Base-by-base conservation (phyloP, 2,888 invertebrate genomes). In the Lottia gigantea region DNA sequence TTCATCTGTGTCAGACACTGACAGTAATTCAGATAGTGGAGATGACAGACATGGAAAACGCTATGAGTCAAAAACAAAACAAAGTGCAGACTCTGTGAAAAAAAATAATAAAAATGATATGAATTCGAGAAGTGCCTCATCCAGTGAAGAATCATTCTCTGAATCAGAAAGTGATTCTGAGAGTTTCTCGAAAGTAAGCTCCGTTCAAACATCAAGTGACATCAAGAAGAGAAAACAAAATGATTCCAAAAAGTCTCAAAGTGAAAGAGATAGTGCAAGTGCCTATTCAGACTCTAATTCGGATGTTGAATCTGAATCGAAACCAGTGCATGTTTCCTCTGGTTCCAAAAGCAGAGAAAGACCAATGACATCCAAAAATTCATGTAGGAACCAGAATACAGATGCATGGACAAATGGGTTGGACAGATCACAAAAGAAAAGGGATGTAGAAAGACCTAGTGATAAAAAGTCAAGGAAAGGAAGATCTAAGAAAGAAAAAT, bases 281-380 rank as follows among this genome's bases (percentile, higher is more conserved):
- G 68, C 69, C 62, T 67, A 65, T 63, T 68, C 70, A 64, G 64
- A 71, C 46, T 67, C 62, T 31, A 2, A 46, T 31, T 19, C 49
- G 55, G 64, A 55, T 25, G 64, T 46, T 62, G 70, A 19, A 67
- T 65, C 7, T 68, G 67, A 46, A 63, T 68, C 62, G 64, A 69
- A 16, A 65, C 63, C 46, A 61, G 49, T 23, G 46, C 62, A 55
- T 67, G 68, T 63, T 46, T 62, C 69, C 23, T 14, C 40, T 23
- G 47, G 64, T 23, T 64, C 69, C 64, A 61, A 68, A n/a, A 49
- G 62, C n/a, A 46, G 23, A 49, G 66, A 70, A 26, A 68, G 68
- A 66, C 78, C 79, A 16, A 77, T 76, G 46, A 74, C 70, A 46
- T 72, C 76, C 25, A 74, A 77, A 64, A 68, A 72, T 68, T 78